phyloP scores from a whole-genome alignment of 2,888 invertebrate genomes.

The Acleris literana region DNA sequence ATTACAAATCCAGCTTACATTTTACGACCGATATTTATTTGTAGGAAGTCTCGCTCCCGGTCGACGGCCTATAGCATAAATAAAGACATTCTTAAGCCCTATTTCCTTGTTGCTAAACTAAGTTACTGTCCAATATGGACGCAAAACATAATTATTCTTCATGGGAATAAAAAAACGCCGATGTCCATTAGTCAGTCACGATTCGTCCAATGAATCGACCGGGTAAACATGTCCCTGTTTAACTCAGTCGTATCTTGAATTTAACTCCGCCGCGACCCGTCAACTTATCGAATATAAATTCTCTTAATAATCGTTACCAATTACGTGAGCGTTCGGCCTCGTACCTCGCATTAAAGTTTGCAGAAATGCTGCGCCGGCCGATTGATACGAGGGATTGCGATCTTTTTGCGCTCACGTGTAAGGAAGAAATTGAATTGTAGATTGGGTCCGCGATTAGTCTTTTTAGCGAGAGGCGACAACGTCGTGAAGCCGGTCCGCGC shows the following conservation, averaged over 20 bases:
- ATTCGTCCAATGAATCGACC: conserved; percentile 27
- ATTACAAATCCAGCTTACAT: conserved; percentile 2
- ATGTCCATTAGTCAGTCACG: conserved; percentile 29
- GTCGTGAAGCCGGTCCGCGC: conserved; percentile 57
- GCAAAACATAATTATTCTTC: conserved; percentile 20
- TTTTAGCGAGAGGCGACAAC: conserved; percentile 47
- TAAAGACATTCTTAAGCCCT: neutral
- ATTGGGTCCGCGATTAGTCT: conserved; percentile 59
- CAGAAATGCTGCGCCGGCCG: conserved; percentile 56
- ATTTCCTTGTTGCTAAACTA: conserved; percentile 1
- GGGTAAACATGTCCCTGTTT: conserved; percentile 33
- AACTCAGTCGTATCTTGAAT: conserved; percentile 50
- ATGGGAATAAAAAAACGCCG: conserved; percentile 21
- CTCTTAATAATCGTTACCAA: conserved; percentile 77
- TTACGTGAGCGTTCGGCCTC: conserved; percentile 75
- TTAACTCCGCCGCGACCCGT: conserved; percentile 68
- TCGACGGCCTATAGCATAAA: neutral
- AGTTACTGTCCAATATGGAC: neutral
- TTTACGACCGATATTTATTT: conserved; percentile 12
- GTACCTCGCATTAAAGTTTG: conserved; percentile 61
- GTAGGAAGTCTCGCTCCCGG: conserved; percentile 8
- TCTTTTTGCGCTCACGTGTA: conserved; percentile 66
- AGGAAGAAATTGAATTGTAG: conserved; percentile 68
- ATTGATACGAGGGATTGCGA: conserved; percentile 65
- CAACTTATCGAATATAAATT: conserved; percentile 78